Evolutionary conservation across 1,140 invertebrate species (phyloP).

Genomic region (Leguminivora glycinivorella): DNA sequence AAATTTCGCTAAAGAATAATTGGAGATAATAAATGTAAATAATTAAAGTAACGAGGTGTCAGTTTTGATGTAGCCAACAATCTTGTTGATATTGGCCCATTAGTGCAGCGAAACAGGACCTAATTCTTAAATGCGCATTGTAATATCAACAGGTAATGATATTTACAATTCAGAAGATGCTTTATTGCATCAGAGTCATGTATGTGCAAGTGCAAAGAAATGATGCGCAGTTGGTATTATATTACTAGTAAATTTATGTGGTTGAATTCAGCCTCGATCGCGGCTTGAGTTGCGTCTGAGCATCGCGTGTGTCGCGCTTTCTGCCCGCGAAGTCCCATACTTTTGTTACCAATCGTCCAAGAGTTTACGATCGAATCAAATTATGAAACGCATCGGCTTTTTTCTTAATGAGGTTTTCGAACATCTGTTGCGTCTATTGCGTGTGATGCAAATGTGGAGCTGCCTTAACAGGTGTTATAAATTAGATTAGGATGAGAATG

Average conservation of each 20-base stretch:
- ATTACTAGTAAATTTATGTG: background rate
- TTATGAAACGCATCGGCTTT: constrained; percentile 46
- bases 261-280: background rate
- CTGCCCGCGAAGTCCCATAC: constrained; percentile 43
- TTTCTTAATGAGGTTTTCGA: constrained; percentile 31
- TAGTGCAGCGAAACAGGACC: background rate
- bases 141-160: background rate
- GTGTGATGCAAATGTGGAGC: constrained; percentile 37
- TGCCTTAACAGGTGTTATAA: background rate
- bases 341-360: constrained; percentile 26
- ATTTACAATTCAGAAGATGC: background rate
- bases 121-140: background rate
- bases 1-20: background rate
- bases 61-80: background rate
- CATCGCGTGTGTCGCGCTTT: constrained; percentile 65
- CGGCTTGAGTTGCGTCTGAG: background rate
- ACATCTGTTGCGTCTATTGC: constrained; percentile 40
- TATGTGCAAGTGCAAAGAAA: background rate
- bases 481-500: background rate
- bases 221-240: background rate
- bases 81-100: background rate
- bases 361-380: constrained; percentile 40
- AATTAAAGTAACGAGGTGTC: constrained; percentile 6
- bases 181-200: background rate
- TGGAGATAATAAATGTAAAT: background rate